Evolutionary conservation across 2,888 invertebrate species (phyloP).

Genomic region (Automeris io): DNA sequence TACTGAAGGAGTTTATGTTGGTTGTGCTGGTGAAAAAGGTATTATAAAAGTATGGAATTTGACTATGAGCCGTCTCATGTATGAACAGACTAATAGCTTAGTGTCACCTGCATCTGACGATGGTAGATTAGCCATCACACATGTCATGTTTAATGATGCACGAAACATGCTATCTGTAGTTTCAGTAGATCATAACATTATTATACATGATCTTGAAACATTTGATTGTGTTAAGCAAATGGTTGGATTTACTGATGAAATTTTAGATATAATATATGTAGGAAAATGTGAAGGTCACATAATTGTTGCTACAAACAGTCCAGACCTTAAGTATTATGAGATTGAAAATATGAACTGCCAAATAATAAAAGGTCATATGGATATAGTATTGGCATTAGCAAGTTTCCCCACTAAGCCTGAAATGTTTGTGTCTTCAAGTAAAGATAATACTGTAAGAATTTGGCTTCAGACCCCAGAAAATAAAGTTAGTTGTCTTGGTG

Average conservation of each 20-base stretch:
- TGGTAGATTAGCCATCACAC: constrained; percentile 81
- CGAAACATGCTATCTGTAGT: constrained; percentile 81
- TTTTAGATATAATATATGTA: constrained; percentile 88
- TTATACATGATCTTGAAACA: constrained; percentile 83
- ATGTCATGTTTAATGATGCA: constrained; percentile 79
- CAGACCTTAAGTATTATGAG: constrained; percentile 92
- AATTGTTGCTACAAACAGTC: constrained; percentile 95
- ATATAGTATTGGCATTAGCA: constrained; percentile 88
- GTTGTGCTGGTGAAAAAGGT: constrained; percentile 89
- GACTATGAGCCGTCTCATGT: constrained; percentile 80
- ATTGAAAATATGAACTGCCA: constrained; percentile 88
- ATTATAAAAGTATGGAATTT: constrained; percentile 85
- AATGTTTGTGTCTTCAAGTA: constrained; percentile 88
- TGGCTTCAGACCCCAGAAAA: constrained; percentile 83
- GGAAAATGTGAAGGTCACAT: constrained; percentile 86
- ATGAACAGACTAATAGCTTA: constrained; percentile 81
- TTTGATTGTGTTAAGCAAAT: constrained; percentile 88
- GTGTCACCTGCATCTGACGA: constrained; percentile 80
- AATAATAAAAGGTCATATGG: constrained; percentile 91
- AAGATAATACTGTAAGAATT: constrained; percentile 88
- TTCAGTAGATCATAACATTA: constrained; percentile 92
- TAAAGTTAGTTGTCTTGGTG: constrained; percentile 81
- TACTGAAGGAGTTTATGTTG: constrained; percentile 80
- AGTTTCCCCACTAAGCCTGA: constrained; percentile 79
- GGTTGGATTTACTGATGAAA: constrained; percentile 96